Evolutionary conservation across 2,797 vertebrate genomes (phyloP), one percentile per base, ranked within the genome.

Genomic region (Protonibea diacanthus): DNA sequence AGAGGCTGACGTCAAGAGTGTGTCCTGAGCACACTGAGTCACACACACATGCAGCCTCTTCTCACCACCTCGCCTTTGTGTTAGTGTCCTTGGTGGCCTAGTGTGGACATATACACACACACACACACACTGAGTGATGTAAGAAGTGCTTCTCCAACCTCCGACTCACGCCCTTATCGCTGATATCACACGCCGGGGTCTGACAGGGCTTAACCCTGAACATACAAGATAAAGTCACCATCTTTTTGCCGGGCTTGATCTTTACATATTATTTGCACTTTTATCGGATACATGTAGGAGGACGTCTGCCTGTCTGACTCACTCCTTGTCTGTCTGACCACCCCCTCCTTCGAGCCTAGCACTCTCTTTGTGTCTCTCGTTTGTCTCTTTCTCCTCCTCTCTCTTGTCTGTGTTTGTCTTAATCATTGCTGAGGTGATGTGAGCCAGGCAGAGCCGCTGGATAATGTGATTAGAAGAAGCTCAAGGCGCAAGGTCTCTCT

Each of bases 291-390:
- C 76, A 86, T 87, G 93, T 93, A 88, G 93, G 92, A 92, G 91
- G 89, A 88, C 87, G 83, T 92, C 76, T 90, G 81, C 79, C 78
- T 77, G 78, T 90, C 88, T 93, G 90, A 92, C 88, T 93, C 90
- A 93, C 84, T 89, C 81, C 87, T 76, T 78, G 90, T 93, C 91
- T 90, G 92, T 89, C 92, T 93, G 91, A 93, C 89, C 91, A 90
- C 91, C 92, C 88, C 91, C 89, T 92, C 88, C 83, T 88, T 82
- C 38, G 18, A 78, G 74, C 82, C 83, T 85, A 81, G 81, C 76
- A 52, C 87, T 87, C 82, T 86, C 78, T 83, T 83, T 83, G 82
- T 90, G 82, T 92, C 86, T 88, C 82, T 86, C 66, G 4, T 78
- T 29, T 38, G 66, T 82, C 63, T 80, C 64, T 75, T 65, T 80